Evolutionary conservation across 2,888 invertebrate species (phyloP).

Genomic region (Caenorhabditis sp.): DNA sequence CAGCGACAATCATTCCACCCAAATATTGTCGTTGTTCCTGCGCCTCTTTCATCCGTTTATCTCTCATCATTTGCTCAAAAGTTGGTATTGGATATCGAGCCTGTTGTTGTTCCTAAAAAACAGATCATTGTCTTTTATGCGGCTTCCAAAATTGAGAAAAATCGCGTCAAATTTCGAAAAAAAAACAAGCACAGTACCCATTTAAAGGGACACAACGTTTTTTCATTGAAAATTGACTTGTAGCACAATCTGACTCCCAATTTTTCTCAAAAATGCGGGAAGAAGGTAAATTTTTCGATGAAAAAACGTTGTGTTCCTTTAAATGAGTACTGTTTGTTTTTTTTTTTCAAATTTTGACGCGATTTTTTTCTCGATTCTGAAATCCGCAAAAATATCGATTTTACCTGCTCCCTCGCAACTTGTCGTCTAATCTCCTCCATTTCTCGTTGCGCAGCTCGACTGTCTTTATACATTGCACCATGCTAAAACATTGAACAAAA

Average conservation of each 20-base stretch:
- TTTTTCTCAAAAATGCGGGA: too few relatives aligned
- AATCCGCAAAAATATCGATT: too few relatives aligned
- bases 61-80: slow-evolving; percentile 60
- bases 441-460: slow-evolving; percentile 58
- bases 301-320: too few relatives aligned
- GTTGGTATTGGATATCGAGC: slow-evolving; percentile 60
- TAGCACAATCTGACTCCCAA: too few relatives aligned
- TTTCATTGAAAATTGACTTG: too few relatives aligned
- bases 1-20: slow-evolving; percentile 40
- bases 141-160: background rate
- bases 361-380: too few relatives aligned
- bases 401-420: slow-evolving; percentile 52
- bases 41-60: slow-evolving; percentile 45
- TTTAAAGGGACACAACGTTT: too few relatives aligned
- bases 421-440: slow-evolving; percentile 57
- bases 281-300: too few relatives aligned
- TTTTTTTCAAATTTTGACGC: too few relatives aligned
- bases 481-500: slow-evolving; percentile 26
- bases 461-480: slow-evolving; percentile 53
- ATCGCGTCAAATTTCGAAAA: too few relatives aligned
- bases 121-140: background rate
- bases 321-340: too few relatives aligned
- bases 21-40: slow-evolving; percentile 44
- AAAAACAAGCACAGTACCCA: too few relatives aligned
- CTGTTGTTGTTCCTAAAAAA: slow-evolving; percentile 35